Evolutionary conservation across 2,888 invertebrate genomes (phyloP), one percentile per base, ranked within the genome.

Genomic region (Pandemis heparana): DNA sequence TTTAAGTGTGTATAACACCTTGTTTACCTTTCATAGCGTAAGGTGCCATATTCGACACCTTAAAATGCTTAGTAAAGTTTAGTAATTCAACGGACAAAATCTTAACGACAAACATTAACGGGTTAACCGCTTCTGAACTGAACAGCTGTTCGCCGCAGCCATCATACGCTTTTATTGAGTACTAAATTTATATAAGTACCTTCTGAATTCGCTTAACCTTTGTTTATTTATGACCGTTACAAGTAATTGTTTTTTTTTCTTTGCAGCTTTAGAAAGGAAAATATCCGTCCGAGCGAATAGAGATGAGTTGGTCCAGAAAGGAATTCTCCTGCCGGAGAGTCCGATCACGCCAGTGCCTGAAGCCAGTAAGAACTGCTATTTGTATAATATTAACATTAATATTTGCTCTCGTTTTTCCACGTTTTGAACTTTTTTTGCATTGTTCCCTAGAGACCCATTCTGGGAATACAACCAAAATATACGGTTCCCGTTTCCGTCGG

Each of bases 281-380:
- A 99, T 99, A 95, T 99, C 99, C 94, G 98, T 99, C 96, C 97
- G 99, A 95, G 98, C 98, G 91, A 98, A 98, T 95, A 96, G 99
- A 95, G 99, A 99, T 94, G 99, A 99, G 92, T 96, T 99, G 95
- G 98, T 99, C 91, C 97, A 98, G 95, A 98, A 98, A 95, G 99
- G 99, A 87, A 98, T 99, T 84, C 96, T 99, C 80, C 92, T 98
- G 89, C 98, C 98, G 83, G 98, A 98, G 89, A 97, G 97, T 95
- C 97, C 97, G 80, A 95, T 97, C 86, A 96, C 97, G 83, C 97
- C 97, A 81, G 97, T 97, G 92, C 96, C 97, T 90, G 97, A 97
- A 96, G 96, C 95, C 93, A 96, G 97, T 97, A 89, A 96, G 96
- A 83, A 51, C 9, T 46, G 10, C 12, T n/a, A 16, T 9, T 53